phyloP scores from a whole-genome alignment of 2,888 invertebrate species.

The Drosophila emarginata region DNA sequence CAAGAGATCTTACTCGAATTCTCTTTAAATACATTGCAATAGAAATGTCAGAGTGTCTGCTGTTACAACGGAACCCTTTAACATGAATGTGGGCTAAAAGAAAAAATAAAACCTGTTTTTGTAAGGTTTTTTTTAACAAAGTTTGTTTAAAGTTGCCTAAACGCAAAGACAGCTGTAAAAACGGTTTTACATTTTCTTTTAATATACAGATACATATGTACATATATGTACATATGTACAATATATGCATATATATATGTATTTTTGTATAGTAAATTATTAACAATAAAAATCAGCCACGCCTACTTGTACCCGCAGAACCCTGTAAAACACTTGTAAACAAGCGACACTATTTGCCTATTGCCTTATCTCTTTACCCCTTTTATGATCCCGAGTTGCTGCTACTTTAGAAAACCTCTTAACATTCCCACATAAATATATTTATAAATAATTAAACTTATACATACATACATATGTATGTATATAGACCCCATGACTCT shows the following conservation, averaged over 20 bases:
- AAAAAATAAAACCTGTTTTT: background rate
- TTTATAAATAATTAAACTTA: too few species aligned
- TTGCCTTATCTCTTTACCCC: background rate
- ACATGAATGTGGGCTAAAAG: too few species aligned
- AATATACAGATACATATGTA: background rate
- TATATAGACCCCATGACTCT: conserved; percentile 16
- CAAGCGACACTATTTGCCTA: background rate
- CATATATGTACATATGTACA: background rate
- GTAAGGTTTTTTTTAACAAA: too few species aligned
- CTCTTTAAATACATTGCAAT: too few species aligned
- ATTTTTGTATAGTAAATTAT: background rate
- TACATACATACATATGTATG: background rate
- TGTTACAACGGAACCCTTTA: too few species aligned
- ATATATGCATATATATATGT: background rate
- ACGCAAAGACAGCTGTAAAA: background rate
- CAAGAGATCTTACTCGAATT: too few species aligned
- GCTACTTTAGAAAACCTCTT: conserved; percentile 1
- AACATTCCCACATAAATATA: background rate
- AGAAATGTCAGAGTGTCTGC: too few species aligned
- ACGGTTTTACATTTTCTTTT: background rate
- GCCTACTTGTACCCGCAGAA: background rate
- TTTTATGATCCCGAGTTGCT: background rate
- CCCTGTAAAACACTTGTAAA: background rate
- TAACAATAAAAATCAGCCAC: background rate
- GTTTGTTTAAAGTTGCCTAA: background rate